phyloP scores from a whole-genome alignment of 2,797 vertebrate species.

The Echiichthys vipera region DNA sequence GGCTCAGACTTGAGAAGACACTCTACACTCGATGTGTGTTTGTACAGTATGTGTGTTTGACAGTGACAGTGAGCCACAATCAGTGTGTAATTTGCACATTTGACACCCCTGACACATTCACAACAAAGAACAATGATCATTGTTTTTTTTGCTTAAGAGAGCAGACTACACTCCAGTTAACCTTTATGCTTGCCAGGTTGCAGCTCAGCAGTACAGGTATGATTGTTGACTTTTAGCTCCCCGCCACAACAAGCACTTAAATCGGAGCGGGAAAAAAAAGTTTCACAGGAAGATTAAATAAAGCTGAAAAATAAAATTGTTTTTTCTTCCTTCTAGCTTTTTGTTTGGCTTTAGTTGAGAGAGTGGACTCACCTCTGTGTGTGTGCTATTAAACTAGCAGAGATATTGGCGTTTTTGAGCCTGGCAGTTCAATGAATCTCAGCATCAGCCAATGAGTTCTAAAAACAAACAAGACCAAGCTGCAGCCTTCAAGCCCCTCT shows the following conservation, averaged over 20 bases:
- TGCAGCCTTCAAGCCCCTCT: slow-evolving; percentile 22
- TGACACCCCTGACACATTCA: slow-evolving; percentile 67
- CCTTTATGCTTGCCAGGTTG: slow-evolving; percentile 18
- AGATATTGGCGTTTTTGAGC: slow-evolving; percentile 65
- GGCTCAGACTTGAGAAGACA: slow-evolving; percentile 30
- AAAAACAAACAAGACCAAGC: slow-evolving; percentile 65
- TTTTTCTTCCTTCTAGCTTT: slow-evolving; percentile 9
- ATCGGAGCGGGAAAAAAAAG: slow-evolving; percentile 7
- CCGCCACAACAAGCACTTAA: slow-evolving; percentile 9
- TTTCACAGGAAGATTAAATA: slow-evolving; percentile 33
- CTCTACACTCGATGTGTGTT: slow-evolving; percentile 11
- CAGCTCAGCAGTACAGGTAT: neutral
- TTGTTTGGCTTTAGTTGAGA: slow-evolving; percentile 39
- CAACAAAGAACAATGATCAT: slow-evolving; percentile 54
- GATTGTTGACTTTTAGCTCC: slow-evolving; percentile 42
- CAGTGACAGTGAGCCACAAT: slow-evolving; percentile 16
- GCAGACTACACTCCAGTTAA: slow-evolving; percentile 23
- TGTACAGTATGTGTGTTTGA: slow-evolving; percentile 20
- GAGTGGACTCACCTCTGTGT: slow-evolving; percentile 52
- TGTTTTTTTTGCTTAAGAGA: slow-evolving; percentile 33
- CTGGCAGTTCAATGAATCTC: slow-evolving; percentile 58
- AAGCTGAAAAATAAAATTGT: slow-evolving; percentile 10
- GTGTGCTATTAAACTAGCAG: slow-evolving; percentile 50
- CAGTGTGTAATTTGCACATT: slow-evolving; percentile 35
- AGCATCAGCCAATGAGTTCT: slow-evolving; percentile 50